Base-by-base conservation (phyloP, 1,140 invertebrate species). In the Schlechtendalia chinensis region DNA sequence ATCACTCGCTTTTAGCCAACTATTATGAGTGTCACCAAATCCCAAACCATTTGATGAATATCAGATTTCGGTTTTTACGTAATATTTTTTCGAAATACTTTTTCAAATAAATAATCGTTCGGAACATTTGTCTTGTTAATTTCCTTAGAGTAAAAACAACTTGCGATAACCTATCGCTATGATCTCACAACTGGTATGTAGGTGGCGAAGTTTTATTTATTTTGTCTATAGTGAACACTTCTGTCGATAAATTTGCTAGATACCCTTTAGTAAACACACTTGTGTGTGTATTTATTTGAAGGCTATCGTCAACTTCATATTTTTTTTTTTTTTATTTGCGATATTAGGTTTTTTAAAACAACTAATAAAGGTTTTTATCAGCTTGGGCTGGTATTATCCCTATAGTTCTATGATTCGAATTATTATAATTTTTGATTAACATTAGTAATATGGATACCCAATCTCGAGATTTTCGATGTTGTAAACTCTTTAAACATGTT, bases 51-150 rank as follows among this genome's bases (percentile, higher is more conserved):
- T 82, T 82, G n/a, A 82, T 81, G 45, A 72, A 77, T n/a, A 59
- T 1, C 39, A 47, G n/a, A 72, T 81, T n/a, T 12, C 81, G 81
- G 27, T 61, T 79, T 59, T 27, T 82, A 24, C 74, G 59, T 27
- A 82, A n/a, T 17, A 82, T 71, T 74, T 88, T 88, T 82, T 86
- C 85, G 80, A 88, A 80, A 82, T 83, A 75, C 83, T 85, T 82
- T 72, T 81, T 5, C 11, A 4, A 17, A 82, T 32, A n/a, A n/a
- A n/a, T n/a, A n/a, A n/a, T n/a, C n/a, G n/a, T n/a, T n/a, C n/a
- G n/a, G n/a, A n/a, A n/a, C n/a, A n/a, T n/a, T n/a, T n/a, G n/a
- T n/a, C n/a, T n/a, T n/a, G n/a, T n/a, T n/a, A n/a, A n/a, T n/a
- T 50, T 81, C 82, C 47, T 82, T 67, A 1, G 58, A 17, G 63